Percentiles rank a stretch among this genome's conserved stretches.
Conservation (phyloP, 1,140 invertebrate genomes). For the Bombus sibiricus region DNA sequence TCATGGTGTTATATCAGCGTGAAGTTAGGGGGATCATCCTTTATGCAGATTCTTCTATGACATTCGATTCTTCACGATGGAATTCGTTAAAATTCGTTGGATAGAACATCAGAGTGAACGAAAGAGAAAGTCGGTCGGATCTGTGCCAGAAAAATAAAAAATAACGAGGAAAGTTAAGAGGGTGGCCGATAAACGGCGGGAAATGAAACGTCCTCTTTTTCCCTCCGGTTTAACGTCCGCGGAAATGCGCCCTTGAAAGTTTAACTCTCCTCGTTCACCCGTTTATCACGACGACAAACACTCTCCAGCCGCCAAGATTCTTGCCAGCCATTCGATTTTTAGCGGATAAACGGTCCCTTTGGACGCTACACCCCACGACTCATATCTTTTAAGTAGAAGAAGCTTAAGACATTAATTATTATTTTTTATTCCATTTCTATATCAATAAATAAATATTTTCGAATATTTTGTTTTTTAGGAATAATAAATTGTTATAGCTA, state of each 20-base stretch:
- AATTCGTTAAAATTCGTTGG: neutral
- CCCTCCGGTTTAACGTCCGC: slow-evolving; percentile 27
- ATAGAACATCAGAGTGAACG: slow-evolving; percentile 8
- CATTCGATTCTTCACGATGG: slow-evolving; percentile 68
- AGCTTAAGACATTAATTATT: neutral
- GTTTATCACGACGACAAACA: slow-evolving; percentile 50
- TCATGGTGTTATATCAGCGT: slow-evolving; percentile 1
- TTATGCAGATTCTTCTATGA: slow-evolving; percentile 69
- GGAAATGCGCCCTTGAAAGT: slow-evolving; percentile 40
- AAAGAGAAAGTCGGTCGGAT: slow-evolving; percentile 29
- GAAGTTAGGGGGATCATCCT: slow-evolving; percentile 36
- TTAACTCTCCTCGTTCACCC: slow-evolving; percentile 32
- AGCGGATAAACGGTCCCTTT: neutral
- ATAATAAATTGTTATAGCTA: too few relatives aligned
- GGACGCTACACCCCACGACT: neutral
- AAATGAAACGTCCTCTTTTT: slow-evolving; percentile 59
- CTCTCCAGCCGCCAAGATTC: neutral
- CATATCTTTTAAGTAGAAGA: neutral
- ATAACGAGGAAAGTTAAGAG: slow-evolving; percentile 47
- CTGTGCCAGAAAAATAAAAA: slow-evolving; percentile 61
- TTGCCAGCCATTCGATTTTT: slow-evolving; percentile 10
- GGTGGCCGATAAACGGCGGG: slow-evolving; percentile 42
- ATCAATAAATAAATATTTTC: neutral
- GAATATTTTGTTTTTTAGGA: neutral
- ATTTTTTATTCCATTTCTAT: neutral